These are phyloP conservation scores for Myrmophylax atrothorax DNA, from an alignment of 2,113 vertebrate species.

Conservation along the genomic window DNA sequence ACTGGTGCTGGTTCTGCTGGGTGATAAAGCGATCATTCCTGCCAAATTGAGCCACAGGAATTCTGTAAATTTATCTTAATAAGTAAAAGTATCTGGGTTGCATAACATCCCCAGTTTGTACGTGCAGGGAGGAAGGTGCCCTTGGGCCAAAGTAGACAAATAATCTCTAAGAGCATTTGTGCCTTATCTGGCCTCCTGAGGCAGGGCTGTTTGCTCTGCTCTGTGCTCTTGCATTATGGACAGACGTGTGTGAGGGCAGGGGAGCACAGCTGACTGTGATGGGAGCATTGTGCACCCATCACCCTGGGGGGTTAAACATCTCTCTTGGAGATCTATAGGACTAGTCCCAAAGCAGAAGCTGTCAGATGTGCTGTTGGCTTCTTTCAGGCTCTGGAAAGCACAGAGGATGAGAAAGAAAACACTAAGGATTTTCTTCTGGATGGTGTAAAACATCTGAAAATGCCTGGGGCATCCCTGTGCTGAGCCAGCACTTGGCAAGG, in stretches of 20 bases:
- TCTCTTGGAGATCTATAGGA: not conserved
- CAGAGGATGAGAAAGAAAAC: not conserved
- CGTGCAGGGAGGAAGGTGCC: conserved; percentile 30
- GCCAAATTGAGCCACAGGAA: not conserved
- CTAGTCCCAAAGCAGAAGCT: not conserved
- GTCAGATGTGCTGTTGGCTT: not conserved
- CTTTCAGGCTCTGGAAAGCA: not conserved
- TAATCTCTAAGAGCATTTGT: not conserved
- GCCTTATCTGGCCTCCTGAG: conserved; percentile 18
- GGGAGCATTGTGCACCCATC: not conserved
- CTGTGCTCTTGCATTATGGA: not conserved
- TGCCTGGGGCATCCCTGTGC: not conserved
- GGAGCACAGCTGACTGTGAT: not conserved
- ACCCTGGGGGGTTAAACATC: rapidly evolving
- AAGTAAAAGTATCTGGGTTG: conserved; percentile 18
- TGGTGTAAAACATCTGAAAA: not conserved
- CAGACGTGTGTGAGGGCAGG: not conserved
- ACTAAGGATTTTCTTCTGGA: not conserved
- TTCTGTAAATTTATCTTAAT: conserved; percentile 1
- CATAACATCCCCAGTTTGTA: not conserved
- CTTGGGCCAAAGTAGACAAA: not conserved
- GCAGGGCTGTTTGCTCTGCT: not conserved
- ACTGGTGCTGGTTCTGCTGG: not conserved
- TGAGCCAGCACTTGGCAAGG: not conserved
- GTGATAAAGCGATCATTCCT: not conserved